A percentile compares a stretch with the other conserved stretches of the same genome.
phyloP scores from a whole-genome alignment of 64 coral and sea anemone genomes.

The Actinia tenebrosa region DNA sequence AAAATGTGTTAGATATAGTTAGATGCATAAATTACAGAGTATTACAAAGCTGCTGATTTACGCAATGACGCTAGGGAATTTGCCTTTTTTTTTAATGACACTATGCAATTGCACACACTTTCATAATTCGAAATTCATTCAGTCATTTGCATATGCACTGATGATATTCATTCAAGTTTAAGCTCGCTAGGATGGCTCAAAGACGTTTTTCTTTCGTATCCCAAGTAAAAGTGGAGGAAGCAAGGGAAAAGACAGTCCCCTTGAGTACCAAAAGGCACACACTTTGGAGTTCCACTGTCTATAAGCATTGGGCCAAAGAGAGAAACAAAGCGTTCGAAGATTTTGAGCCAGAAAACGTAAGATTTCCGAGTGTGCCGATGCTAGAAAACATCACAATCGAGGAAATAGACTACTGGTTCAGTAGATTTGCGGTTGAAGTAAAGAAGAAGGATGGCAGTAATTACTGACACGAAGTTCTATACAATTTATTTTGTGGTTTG shows the following conservation, averaged over 20 bases:
- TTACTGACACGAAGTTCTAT: constrained; percentile 23
- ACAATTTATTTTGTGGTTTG: constrained; percentile 17
- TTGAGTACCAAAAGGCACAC: constrained; percentile 18
- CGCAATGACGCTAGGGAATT: too few relatives aligned
- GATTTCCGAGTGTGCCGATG: not conserved
- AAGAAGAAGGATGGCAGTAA: not conserved
- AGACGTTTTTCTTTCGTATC: not conserved
- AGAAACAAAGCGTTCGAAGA: not conserved
- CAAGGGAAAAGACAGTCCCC: not conserved
- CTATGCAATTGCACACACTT: too few relatives aligned
- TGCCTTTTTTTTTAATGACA: too few relatives aligned
- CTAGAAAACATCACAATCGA: not conserved
- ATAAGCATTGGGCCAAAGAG: constrained; percentile 24
- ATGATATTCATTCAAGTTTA: too few relatives aligned
- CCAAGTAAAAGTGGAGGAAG: not conserved
- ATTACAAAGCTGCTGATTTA: too few relatives aligned
- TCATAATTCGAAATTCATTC: too few relatives aligned
- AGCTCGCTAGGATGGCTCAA: not conserved
- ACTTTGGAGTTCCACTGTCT: not conserved
- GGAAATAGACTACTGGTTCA: too few relatives aligned
- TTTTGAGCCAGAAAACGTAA: constrained; percentile 20
- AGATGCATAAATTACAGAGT: too few relatives aligned
- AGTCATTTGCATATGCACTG: too few relatives aligned
- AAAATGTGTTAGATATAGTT: too few relatives aligned
- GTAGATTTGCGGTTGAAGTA: too few relatives aligned